A percentile compares a stretch with the other conserved stretches of the same genome.
Conservation (phyloP, 2,113 vertebrate species). For the Rhynchomys soricoides region DNA sequence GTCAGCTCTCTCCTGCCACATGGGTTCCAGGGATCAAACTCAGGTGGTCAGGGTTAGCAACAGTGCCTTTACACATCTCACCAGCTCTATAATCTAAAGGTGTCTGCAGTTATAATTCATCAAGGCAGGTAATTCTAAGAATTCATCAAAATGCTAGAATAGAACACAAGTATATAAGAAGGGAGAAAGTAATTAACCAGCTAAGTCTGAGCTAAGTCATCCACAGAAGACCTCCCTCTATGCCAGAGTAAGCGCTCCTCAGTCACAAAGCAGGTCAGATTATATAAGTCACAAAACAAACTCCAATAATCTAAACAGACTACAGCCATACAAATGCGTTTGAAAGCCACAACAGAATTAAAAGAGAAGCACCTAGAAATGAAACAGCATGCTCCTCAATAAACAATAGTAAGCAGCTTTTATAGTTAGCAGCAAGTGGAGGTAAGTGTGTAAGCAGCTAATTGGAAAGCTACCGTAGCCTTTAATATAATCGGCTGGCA, state of each 20-base stretch:
- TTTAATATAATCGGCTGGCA: too few relatives aligned
- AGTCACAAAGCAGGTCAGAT: neutral
- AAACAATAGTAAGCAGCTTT: too few relatives aligned
- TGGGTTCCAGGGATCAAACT: neutral
- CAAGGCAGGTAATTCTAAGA: slow-evolving; percentile 16
- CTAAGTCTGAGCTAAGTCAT: neutral
- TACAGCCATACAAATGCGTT: neutral
- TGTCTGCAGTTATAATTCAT: neutral
- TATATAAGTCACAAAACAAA: neutral
- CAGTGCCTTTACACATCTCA: neutral
- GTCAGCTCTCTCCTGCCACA: neutral
- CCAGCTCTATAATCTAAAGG: neutral
- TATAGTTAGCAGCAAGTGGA: too few relatives aligned
- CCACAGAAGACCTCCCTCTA: neutral
- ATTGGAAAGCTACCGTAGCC: too few relatives aligned
- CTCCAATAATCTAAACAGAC: neutral
- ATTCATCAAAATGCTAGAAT: neutral
- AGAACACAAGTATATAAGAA: neutral
- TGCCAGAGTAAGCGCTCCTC: neutral
- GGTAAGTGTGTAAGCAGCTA: too few relatives aligned
- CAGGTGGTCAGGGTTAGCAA: neutral
- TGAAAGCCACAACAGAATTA: neutral
- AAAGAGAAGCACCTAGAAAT: neutral
- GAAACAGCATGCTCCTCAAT: neutral
- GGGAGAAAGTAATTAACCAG: neutral